Evolutionary conservation across 2,888 invertebrate species (phyloP).

Genomic region (Euzophera pinguis): DNA sequence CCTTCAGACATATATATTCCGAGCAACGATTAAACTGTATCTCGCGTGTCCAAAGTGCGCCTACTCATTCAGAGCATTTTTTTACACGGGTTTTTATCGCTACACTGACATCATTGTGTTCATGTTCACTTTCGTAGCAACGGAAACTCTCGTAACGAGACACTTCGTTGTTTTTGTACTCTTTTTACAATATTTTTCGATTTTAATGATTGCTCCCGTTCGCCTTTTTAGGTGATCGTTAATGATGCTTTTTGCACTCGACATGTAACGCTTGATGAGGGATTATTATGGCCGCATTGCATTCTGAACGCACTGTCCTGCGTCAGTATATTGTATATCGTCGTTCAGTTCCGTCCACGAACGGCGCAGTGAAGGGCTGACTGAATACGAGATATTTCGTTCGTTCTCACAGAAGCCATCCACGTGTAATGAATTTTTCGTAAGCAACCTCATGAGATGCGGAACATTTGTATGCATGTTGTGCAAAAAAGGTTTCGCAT

Average conservation of each 20-base stretch:
- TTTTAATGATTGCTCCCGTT: constrained; percentile 76
- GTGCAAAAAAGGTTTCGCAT: constrained; percentile 49
- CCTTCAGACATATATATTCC: constrained; percentile 23
- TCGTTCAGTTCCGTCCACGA: constrained; percentile 43
- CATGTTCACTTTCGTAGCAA: constrained; percentile 75
- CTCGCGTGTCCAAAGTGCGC: constrained; percentile 50
- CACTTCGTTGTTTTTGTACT: constrained; percentile 61
- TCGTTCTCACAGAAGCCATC: constrained; percentile 62
- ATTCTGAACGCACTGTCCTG: constrained; percentile 46
- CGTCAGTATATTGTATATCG: neutral
- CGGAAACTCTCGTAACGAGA: constrained; percentile 74
- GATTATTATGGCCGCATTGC: constrained; percentile 69
- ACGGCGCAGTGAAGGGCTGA: constrained; percentile 70
- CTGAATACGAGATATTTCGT: constrained; percentile 53
- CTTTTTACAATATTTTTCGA: constrained; percentile 70
- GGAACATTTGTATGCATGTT: constrained; percentile 32
- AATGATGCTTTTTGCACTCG: constrained; percentile 75
- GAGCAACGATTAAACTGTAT: constrained; percentile 42
- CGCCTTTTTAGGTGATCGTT: constrained; percentile 75
- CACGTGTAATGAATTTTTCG: constrained; percentile 58
- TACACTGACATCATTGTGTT: constrained; percentile 69
- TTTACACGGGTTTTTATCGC: constrained; percentile 64
- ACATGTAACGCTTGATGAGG: constrained; percentile 68
- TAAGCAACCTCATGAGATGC: constrained; percentile 31
- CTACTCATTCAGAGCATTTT: constrained; percentile 65